Conservation (phyloP, 2,113 vertebrate species). For the Salvator merianae region DNA sequence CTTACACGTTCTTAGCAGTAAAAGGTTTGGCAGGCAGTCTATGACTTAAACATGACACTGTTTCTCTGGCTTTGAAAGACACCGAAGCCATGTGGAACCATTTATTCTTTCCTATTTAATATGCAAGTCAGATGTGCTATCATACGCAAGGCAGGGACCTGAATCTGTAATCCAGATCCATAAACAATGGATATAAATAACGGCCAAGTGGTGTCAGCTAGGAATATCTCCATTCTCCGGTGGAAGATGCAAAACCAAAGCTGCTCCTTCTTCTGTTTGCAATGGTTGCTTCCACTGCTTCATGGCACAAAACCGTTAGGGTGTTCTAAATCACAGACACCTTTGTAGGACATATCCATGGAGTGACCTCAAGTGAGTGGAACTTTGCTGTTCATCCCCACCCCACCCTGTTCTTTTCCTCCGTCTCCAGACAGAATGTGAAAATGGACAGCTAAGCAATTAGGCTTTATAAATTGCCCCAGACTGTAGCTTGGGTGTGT, state of each 20-base stretch:
- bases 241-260: not conserved
- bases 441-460: not conserved
- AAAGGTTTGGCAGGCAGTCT: not conserved
- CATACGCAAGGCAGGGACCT: not conserved
- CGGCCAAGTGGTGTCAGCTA: not conserved
- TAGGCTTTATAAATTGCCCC: not conserved
- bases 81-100: slow-evolving; percentile 37
- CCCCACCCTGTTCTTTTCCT: too few species aligned
- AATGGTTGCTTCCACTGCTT: accelerated
- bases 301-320: not conserved
- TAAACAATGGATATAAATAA: slow-evolving; percentile 14
- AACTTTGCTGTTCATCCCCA: too few species aligned
- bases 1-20: not conserved
- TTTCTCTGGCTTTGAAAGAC: not conserved
- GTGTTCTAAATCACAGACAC: not conserved
- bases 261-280: not conserved
- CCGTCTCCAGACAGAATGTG: not conserved
- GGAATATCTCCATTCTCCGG: not conserved
- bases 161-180: not conserved
- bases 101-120: slow-evolving; percentile 32
- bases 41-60: not conserved
- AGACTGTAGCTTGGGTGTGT: not conserved
- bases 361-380: too few species aligned
- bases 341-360: not conserved
- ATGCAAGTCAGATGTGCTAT: slow-evolving; percentile 40